Base-by-base conservation (phyloP, 2,888 invertebrate species). In the Allolobophora icterica region DNA sequence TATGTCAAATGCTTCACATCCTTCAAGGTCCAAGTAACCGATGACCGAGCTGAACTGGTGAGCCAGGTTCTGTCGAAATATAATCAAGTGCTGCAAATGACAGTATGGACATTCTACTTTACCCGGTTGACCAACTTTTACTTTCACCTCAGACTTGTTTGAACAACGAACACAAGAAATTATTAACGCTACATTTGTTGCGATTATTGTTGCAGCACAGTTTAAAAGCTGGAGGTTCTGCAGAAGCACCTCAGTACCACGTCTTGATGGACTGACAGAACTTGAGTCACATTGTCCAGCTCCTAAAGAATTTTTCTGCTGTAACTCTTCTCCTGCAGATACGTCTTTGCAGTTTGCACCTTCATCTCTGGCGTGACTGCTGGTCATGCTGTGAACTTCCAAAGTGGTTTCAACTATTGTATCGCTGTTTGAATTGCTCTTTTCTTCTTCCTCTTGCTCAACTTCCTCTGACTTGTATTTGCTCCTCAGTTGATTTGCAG, bases 191-290 rank as follows among this genome's bases (percentile, higher is more conserved):
- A 95, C 92, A 90, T 94, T 94, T 58, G 94, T 93, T 90, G 94
- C 93, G 40, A 93, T 91, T 33, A 95, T 91, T 4, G 95, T 94
- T 40, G 94, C 94, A 84, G 98, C 97, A 33, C 98, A 97, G 91
- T 97, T 97, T 93, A 96, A 96, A 1, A 98, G 97, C 40, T 96
- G 96, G 83, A 96, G 95, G 94, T 98, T 97, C 4, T 96, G 95
- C 92, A 95, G 93, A 30, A 93, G 93, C 35, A 95, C 93, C 92
- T 95, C 95, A 19, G 95, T 95, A 30, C 95, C 95, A 84, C 89
- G 92, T 93, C 84, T 93, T 40, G 89, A 84, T 33, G 92, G 90
- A 83, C 92, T 91, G 21, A 90, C 34, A 35, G 42, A 42, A 52
- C 45, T 89, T 30, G 52, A 33, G 38, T 35, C 40, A 33, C 71